Base-by-base conservation (phyloP, 2,888 invertebrate genomes). In the Andrena dorsata region DNA sequence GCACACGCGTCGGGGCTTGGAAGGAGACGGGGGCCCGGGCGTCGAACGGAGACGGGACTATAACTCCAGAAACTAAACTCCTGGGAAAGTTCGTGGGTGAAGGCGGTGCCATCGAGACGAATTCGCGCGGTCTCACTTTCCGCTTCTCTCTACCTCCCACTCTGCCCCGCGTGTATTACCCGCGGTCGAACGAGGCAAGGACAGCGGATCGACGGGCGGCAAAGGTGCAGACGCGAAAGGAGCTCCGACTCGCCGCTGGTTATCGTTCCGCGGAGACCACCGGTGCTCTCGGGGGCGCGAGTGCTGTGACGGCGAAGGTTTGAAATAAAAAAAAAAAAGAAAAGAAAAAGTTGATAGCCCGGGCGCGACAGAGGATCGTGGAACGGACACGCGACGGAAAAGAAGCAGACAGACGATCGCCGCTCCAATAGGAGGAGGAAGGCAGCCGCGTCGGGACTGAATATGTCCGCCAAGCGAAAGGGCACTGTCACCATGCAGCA, bases 401-500 rank as follows among this genome's bases (percentile, higher is more conserved):
- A 76, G 73, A 74, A 74, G 66, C 58, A 20, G 65, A 80, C 53
- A 66, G 28, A 88, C 70, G 73, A 79, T 83, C 74, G 80, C 76
- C 83, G 82, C 66, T 80, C 73, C 73, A 78, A 76, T 74, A 86
- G 86, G 83, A 79, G 78, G 71, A 79, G 84, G 82, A 85, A 86
- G 77, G 82, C 78, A 77, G 75, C 61, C 76, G 64, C 72, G 78
- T 71, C 79, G 72, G 72, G 84, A 84, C 77, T 88, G 90, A 94
- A 92, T 90, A 96, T 96, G 96, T 96, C 96, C 89, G 96, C 96
- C 89, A 96, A 96, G 95, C 95, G 96, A 94, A 96, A 96, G 95
- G 96, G 96, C 93, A 96, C 96, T 90, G 96, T 96, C 90, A 95
- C 96, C 92, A 96, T 96, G 91, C 96, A 96, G 94, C 96, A 96